phyloP scores from a whole-genome alignment of 2,888 invertebrate genomes.

The Dicyrtomina minuta region DNA sequence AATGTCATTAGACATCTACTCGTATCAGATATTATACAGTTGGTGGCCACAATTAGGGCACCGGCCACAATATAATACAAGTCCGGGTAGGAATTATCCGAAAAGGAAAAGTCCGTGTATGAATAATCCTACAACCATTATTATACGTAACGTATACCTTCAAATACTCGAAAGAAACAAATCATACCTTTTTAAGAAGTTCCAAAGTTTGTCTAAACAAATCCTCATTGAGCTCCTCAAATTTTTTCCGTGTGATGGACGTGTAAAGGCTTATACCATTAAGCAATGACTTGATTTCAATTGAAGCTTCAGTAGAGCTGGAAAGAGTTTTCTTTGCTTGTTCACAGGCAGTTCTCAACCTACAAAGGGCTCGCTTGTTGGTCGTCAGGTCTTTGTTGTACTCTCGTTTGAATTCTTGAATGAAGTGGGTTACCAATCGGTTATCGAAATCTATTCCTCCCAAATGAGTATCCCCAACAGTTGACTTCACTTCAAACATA shows the following conservation, averaged over 20 bases:
- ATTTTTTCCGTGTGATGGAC: conserved; percentile 89
- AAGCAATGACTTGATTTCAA: conserved; percentile 92
- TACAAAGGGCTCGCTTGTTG: conserved; percentile 59
- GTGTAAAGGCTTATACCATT: conserved; percentile 97
- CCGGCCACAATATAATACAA: too few relatives aligned
- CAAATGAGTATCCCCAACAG: conserved; percentile 62
- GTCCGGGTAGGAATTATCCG: not conserved
- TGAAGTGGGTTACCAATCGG: conserved; percentile 61
- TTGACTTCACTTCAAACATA: too few relatives aligned
- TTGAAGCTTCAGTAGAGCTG: conserved; percentile 70
- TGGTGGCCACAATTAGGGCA: too few relatives aligned
- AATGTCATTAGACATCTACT: too few relatives aligned
- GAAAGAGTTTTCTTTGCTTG: too few relatives aligned
- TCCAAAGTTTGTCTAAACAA: conserved; percentile 94
- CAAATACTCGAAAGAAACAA: not conserved
- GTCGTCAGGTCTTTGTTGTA: conserved; percentile 59
- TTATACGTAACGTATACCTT: too few relatives aligned
- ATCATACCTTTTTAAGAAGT: conserved; percentile 79
- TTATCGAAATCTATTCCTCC: conserved; percentile 60
- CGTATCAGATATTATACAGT: not conserved
- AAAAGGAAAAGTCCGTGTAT: not conserved
- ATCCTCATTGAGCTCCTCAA: conserved; percentile 95
- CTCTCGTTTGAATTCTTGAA: conserved; percentile 62
- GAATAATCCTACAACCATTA: too few relatives aligned
- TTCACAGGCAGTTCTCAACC: too few relatives aligned